Conservation (phyloP, 1,140 invertebrate genomes). For the Scaptomyza graminum region DNA sequence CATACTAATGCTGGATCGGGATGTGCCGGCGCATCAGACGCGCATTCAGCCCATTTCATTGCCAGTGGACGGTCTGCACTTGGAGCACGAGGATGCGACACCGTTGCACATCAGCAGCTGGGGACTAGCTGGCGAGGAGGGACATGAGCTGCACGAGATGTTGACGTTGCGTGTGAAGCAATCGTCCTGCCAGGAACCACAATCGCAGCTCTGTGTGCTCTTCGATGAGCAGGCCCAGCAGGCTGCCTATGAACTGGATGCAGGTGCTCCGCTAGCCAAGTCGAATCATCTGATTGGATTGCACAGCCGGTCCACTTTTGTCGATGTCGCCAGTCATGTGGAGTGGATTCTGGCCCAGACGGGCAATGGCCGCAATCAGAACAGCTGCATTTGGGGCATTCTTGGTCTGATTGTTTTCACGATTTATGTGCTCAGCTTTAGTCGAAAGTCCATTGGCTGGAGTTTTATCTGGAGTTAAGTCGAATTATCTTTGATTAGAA, state of each 20-base stretch:
- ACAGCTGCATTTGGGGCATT: constrained; percentile 73
- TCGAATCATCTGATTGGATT: constrained; percentile 44
- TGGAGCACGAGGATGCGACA: background rate
- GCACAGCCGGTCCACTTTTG: constrained; percentile 38
- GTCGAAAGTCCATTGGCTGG: constrained; percentile 39
- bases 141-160: constrained; percentile 53
- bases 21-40: constrained; percentile 52
- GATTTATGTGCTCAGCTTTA: constrained; percentile 59
- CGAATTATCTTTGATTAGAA: background rate
- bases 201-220: background rate
- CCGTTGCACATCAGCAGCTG: constrained; percentile 48
- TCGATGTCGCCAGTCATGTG: constrained; percentile 68
- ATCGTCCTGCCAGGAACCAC: constrained; percentile 21
- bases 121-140: constrained; percentile 34
- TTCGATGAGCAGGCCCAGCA: constrained; percentile 5
- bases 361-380: constrained; percentile 68
- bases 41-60: constrained; percentile 56
- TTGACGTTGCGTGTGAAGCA: constrained; percentile 35
- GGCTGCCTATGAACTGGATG: constrained; percentile 37
- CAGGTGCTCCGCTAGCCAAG: constrained; percentile 58
- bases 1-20: constrained; percentile 71
- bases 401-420: constrained; percentile 68
- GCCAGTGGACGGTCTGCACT: background rate
- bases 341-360: constrained; percentile 64
- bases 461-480: background rate